A percentile compares a stretch with the other conserved stretches of the same genome.
Evolutionary conservation across 2,797 vertebrate genomes (phyloP).

Genomic region (Liparis tanakae): DNA sequence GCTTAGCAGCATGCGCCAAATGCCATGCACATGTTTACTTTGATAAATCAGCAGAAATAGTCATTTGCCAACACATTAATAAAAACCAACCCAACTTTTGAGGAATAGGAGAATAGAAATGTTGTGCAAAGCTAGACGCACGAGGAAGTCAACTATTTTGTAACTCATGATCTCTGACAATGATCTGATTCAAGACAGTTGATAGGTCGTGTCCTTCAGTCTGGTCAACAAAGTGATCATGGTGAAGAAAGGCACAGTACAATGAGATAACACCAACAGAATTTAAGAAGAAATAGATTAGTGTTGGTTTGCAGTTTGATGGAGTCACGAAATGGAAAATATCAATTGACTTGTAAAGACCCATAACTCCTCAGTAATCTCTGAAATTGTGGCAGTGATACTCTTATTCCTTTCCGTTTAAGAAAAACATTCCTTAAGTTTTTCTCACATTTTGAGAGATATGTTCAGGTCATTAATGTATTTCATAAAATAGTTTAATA

Average conservation of each 20-base stretch:
- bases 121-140: constrained; percentile 60
- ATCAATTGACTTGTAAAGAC: constrained; percentile 18
- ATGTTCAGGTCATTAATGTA: constrained; percentile 72
- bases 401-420: constrained; percentile 30
- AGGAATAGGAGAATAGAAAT: constrained; percentile 38
- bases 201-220: constrained; percentile 40
- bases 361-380: constrained; percentile 42
- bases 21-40: constrained; percentile 58
- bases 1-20: constrained; percentile 69
- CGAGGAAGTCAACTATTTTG: constrained; percentile 33
- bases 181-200: constrained; percentile 33
- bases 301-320: constrained; percentile 52
- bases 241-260: constrained; percentile 75
- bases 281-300: constrained; percentile 55
- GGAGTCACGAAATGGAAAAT: constrained; percentile 31
- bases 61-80: constrained; percentile 31
- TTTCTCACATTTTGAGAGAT: constrained; percentile 62
- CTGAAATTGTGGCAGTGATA: constrained; percentile 69
- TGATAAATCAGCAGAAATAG: constrained; percentile 57
- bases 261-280: constrained; percentile 50
- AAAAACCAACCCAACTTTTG: constrained; percentile 16
- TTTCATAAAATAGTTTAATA: constrained; percentile 81
- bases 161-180: constrained; percentile 23
- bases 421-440: constrained; percentile 35
- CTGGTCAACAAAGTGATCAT: constrained; percentile 47